A percentile compares a stretch with the other conserved stretches of the same genome.
phyloP scores from a whole-genome alignment of 2,113 vertebrate species.

The Lepisosteus osseus region DNA sequence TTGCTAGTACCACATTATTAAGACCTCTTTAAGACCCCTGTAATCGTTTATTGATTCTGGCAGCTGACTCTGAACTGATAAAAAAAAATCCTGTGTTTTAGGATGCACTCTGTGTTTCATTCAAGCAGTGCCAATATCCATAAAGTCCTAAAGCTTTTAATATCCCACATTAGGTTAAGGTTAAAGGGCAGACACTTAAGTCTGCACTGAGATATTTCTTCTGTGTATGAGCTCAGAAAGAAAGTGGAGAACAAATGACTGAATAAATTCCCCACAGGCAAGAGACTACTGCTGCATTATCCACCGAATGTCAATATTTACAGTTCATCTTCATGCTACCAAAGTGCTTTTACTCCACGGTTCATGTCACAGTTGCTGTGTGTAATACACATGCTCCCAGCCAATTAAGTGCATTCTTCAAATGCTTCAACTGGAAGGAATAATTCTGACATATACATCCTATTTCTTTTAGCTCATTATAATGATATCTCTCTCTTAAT shows the following conservation, averaged over 20 bases:
- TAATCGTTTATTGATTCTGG: constrained; percentile 9
- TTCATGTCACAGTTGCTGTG: constrained; percentile 34
- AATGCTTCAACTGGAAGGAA: constrained; percentile 44
- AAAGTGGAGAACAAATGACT: neutral
- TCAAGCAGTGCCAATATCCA: neutral
- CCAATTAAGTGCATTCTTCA: constrained; percentile 32
- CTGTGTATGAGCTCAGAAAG: constrained; percentile 6
- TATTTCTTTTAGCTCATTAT: neutral
- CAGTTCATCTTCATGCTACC: constrained; percentile 44
- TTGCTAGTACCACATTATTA: neutral
- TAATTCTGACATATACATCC: constrained; percentile 28
- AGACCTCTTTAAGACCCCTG: neutral
- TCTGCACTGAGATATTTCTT: neutral
- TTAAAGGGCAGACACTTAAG: neutral
- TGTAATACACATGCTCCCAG: constrained; percentile 47
- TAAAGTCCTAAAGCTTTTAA: constrained; percentile 16
- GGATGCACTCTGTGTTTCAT: constrained; percentile 42
- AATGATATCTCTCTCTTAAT: neutral
- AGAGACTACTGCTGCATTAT: constrained; percentile 29
- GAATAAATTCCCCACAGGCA: constrained; percentile 13
- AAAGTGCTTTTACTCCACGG: neutral
- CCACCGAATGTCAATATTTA: constrained; percentile 55
- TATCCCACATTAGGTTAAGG: constrained; percentile 13
- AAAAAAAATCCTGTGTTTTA: constrained; percentile 26
- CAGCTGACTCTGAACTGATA: constrained; percentile 1